Percentiles rank a stretch among this genome's conserved stretches.
Conservation (phyloP, 2,113 vertebrate species). For the Romanogobio albipinnatus region DNA sequence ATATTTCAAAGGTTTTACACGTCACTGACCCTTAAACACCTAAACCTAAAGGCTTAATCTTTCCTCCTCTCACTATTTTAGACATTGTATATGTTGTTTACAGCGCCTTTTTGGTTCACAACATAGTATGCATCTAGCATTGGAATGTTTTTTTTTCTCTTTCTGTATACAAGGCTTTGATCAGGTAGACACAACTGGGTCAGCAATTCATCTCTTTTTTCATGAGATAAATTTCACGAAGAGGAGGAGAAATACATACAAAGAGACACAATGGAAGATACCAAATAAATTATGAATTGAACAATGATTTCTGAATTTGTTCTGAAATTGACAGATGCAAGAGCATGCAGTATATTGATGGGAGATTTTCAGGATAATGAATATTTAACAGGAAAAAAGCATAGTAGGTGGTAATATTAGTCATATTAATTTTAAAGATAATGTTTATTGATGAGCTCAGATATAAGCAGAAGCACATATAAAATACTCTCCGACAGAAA, state of each 20-base stretch:
- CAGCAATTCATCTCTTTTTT: slow-evolving; percentile 40
- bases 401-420: background rate
- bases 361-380: background rate
- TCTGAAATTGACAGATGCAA: background rate
- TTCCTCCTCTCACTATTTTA: background rate
- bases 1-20: background rate
- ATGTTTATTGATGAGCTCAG: slow-evolving; percentile 4
- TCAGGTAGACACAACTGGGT: slow-evolving; percentile 35
- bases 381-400: background rate
- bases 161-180: slow-evolving; percentile 21
- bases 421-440: background rate
- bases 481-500: background rate
- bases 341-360: background rate
- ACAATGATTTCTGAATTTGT: background rate
- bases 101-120: background rate
- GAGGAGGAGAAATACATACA: slow-evolving; percentile 6
- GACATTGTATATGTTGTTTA: background rate
- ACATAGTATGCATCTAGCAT: slow-evolving; percentile 2
- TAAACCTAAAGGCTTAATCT: background rate
- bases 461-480: background rate
- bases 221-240: slow-evolving; percentile 8
- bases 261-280: background rate
- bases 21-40: background rate
- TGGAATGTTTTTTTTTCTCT: background rate
- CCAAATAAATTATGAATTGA: background rate